Conservation (phyloP, 2,888 invertebrate species). For the Sycophila texana region DNA sequence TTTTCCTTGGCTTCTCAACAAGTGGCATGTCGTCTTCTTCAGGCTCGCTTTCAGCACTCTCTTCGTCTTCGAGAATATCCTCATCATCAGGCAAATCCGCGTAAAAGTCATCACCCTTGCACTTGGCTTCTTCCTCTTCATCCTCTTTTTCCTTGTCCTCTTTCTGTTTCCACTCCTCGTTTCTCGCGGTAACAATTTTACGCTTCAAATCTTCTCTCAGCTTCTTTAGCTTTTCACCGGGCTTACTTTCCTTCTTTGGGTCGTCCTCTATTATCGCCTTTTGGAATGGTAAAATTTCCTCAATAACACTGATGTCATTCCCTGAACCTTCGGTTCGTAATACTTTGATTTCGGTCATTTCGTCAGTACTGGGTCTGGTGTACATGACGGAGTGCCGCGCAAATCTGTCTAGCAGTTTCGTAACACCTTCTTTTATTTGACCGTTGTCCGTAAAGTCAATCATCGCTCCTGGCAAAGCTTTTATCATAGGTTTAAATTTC, state of each 20-base stretch:
- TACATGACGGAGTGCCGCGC: constrained; percentile 78
- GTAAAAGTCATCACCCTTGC: constrained; percentile 55
- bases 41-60: constrained; percentile 67
- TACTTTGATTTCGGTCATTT: constrained; percentile 72
- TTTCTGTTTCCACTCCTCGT: constrained; percentile 83
- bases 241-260: constrained; percentile 76
- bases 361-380: constrained; percentile 72
- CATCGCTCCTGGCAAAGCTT: constrained; percentile 78
- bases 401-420: constrained; percentile 76
- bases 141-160: constrained; percentile 70
- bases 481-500: constrained; percentile 75
- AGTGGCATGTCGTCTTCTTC: constrained; percentile 71
- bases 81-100: constrained; percentile 55
- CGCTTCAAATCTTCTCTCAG: constrained; percentile 84
- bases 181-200: constrained; percentile 84
- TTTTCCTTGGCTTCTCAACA: constrained; percentile 63
- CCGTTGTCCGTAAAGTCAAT: constrained; percentile 79
- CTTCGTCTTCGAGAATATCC: constrained; percentile 71
- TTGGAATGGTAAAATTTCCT: constrained; percentile 52
- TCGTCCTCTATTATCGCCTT: constrained; percentile 56
- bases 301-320: constrained; percentile 60
- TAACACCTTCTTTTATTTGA: constrained; percentile 46
- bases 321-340: constrained; percentile 61
- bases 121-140: constrained; percentile 64
- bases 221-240: constrained; percentile 84